phyloP scores from a whole-genome alignment of 2,113 vertebrate genomes.

The Mus musculus region DNA sequence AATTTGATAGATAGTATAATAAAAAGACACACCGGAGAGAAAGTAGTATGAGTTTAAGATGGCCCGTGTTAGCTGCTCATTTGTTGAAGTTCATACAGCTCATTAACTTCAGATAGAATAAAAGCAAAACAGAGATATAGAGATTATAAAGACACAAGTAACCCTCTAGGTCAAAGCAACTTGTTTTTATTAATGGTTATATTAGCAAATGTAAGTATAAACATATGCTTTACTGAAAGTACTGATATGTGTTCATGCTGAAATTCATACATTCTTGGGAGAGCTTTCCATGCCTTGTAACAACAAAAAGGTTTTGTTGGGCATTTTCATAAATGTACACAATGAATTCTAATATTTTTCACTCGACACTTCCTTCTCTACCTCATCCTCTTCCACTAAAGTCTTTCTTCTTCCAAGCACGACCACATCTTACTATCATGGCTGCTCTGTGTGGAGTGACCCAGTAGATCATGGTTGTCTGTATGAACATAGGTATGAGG shows the following conservation, averaged over 20 bases:
- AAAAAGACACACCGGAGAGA: not conserved
- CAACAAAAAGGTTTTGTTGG: not conserved
- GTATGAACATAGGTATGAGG: not conserved
- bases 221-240: slow-evolving; percentile 11
- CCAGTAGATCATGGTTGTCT: not conserved
- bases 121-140: not conserved
- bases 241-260: not conserved
- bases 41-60: not conserved
- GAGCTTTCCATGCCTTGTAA: not conserved
- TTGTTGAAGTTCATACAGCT: slow-evolving; percentile 34
- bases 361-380: not conserved
- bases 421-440: not conserved
- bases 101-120: slow-evolving; percentile 38
- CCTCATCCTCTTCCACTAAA: not conserved
- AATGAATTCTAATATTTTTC: not conserved
- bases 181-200: not conserved
- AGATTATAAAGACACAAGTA: not conserved
- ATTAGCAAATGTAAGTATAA: slow-evolving; percentile 13
- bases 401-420: not conserved
- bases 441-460: not conserved
- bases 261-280: not conserved
- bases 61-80: not conserved
- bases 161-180: not conserved
- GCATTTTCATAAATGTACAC: not conserved
- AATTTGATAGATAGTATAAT: not conserved